Evolutionary conservation across 2,888 invertebrate species (phyloP), one percentile per base, ranked within the genome.

Genomic region (Nasonia oneida): DNA sequence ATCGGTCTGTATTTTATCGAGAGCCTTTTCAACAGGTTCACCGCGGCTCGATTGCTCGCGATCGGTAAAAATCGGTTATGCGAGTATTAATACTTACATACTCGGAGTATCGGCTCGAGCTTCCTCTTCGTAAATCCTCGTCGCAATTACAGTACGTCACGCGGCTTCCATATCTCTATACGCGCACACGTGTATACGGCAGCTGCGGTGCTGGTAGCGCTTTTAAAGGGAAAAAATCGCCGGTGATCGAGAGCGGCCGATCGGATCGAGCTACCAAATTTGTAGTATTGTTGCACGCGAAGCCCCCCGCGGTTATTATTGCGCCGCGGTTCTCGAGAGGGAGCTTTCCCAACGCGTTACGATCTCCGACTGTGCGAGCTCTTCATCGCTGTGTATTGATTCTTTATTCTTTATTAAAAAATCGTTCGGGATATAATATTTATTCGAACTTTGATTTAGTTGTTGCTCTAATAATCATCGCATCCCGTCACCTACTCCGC

Each of bases 201-300:
- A 64, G 57, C 57, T 6, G n/a, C 18, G 1, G 6, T 18, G n/a
- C n/a, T 57, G 57, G 57, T n/a, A 61, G 57, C 57, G 57, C 4
- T 53, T 53, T 18, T n/a, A 71, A 71, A 14, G 15, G 15, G 18
- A 71, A 18, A 71, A 71, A 76, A 42, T 37, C 47, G 74, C 12
- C 42, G n/a, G n/a, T 64, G 80, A 80, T 71, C 70, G 71, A 78
- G 70, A 33, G 64, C 47, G 15, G 61, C 3, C 23, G 42, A 18
- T 71, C 50, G 29, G 70, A 67, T 37, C 23, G 53, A 74, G 61
- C 77, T 77, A 73, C 57, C 78, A 61, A 83, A 83, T 83, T 91
- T 91, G 90, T 90, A 87, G 89, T 88, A 91, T 91, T 91, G 91
- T 91, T 90, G 89, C 87, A 84, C 87, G 85, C 78, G 18, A 74